phyloP scores from a whole-genome alignment of 2,113 vertebrate genomes.

The Centropus bengalensis region DNA sequence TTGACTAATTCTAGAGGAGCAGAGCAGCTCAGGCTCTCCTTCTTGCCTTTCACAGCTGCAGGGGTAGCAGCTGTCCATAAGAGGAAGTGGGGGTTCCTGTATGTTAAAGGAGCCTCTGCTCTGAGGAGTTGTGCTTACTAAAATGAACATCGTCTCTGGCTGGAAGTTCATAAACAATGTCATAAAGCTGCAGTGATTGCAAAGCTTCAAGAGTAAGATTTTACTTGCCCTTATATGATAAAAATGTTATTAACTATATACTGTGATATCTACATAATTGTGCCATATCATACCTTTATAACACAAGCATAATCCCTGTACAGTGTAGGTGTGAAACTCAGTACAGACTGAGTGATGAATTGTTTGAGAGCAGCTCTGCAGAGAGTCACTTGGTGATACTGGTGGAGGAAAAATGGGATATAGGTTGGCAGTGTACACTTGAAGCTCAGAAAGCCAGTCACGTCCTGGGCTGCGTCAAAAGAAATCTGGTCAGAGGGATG shows the following conservation, averaged over 20 bases:
- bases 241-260: background rate
- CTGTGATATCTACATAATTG: background rate
- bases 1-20: background rate
- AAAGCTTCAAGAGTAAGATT: background rate
- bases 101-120: background rate
- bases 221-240: background rate
- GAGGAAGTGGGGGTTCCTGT: background rate
- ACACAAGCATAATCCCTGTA: background rate
- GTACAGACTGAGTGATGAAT: background rate
- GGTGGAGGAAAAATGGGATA: background rate
- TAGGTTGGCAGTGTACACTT: background rate
- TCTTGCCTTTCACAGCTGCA: background rate
- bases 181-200: background rate
- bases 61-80: background rate
- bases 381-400: background rate
- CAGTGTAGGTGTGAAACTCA: background rate
- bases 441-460: background rate
- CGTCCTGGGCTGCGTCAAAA: background rate
- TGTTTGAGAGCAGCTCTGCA: background rate
- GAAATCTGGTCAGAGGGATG: rapidly evolving
- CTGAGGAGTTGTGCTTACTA: background rate
- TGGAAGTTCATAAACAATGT: background rate
- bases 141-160: background rate
- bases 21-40: background rate
- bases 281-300: background rate